Evolutionary conservation across 2,113 vertebrate genomes (phyloP).

Genomic region (Myiagra hebetior): DNA sequence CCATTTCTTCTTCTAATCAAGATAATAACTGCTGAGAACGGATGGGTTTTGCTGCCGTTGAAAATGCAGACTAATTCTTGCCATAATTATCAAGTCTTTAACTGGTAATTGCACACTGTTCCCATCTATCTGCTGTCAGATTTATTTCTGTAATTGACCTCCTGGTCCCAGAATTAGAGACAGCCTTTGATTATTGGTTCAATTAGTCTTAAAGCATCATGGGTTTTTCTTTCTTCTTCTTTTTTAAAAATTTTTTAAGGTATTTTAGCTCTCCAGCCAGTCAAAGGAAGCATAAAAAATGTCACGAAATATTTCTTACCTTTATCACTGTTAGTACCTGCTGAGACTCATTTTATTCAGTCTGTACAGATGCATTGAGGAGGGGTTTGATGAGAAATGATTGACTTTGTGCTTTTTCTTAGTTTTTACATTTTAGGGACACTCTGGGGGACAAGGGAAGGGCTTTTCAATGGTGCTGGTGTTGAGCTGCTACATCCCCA

Average conservation of each 20-base stretch:
- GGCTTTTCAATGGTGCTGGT: background rate
- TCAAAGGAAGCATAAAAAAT: background rate
- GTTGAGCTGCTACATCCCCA: background rate
- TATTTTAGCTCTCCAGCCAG: background rate
- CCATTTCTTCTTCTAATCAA: slow-evolving; percentile 11
- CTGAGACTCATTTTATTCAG: background rate
- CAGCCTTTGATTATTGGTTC: slow-evolving; percentile 63
- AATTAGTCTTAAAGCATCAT: slow-evolving; percentile 46
- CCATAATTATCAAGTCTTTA: slow-evolving; percentile 57
- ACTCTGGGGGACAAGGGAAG: background rate
- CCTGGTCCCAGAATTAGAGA: slow-evolving; percentile 22
- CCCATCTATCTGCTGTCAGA: slow-evolving; percentile 48
- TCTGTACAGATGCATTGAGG: too few relatives aligned
- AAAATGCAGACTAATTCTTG: slow-evolving; percentile 55
- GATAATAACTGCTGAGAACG: slow-evolving; percentile 48
- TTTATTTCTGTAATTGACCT: slow-evolving; percentile 62
- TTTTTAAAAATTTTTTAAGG: background rate
- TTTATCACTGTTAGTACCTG: background rate
- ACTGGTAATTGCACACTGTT: slow-evolving; percentile 52
- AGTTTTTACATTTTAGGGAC: background rate
- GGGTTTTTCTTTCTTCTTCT: background rate
- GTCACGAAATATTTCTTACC: background rate
- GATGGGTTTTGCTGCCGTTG: slow-evolving; percentile 26
- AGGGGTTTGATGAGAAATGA: background rate
- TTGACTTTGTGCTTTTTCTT: background rate